Conservation (phyloP, 2,113 vertebrate genomes). For the Catharus minimus region DNA sequence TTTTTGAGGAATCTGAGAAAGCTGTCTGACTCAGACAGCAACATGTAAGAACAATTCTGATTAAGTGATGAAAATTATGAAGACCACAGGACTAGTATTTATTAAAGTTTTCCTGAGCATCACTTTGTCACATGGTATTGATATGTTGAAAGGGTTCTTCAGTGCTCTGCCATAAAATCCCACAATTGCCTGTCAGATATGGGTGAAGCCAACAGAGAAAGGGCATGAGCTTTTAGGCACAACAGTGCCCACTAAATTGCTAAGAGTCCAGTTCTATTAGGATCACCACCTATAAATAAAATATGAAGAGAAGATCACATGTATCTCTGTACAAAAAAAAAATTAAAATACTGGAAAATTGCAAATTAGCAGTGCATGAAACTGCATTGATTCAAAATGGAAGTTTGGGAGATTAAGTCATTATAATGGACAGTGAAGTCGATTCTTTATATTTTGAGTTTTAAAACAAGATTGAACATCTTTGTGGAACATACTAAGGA, state of each 20-base stretch:
- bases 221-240: neutral
- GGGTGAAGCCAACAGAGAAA: neutral
- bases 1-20: neutral
- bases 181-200: neutral
- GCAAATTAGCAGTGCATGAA: neutral
- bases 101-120: neutral
- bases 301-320: neutral
- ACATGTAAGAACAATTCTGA: neutral
- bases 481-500: neutral
- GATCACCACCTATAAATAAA: neutral
- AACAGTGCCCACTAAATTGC: neutral
- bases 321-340: neutral
- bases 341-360: neutral
- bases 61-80: neutral
- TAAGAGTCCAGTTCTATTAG: neutral
- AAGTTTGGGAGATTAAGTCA: neutral
- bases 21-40: neutral
- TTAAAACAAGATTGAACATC: neutral
- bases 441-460: neutral
- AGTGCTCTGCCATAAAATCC: neutral
- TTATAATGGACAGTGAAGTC: neutral
- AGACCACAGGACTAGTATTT: neutral
- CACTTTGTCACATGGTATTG: accelerated
- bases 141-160: neutral
- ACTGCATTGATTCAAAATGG: neutral